A percentile compares a stretch with the other conserved stretches of the same genome.
These are phyloP conservation scores for Onychorhynchus coronatus DNA, from an alignment of 2,113 vertebrate species.

Conservation along the genomic window DNA sequence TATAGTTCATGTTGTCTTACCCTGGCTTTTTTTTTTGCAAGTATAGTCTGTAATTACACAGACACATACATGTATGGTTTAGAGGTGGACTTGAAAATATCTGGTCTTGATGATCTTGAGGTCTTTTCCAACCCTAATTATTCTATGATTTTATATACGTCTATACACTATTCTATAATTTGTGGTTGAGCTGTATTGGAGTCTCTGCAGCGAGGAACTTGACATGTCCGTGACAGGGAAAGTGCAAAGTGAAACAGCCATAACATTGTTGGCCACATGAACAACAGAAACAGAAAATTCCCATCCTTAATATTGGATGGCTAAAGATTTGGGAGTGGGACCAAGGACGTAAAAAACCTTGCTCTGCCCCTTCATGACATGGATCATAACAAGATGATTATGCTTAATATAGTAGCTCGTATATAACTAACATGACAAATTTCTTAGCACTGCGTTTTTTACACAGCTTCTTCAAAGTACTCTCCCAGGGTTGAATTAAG, in stretches of 20 bases:
- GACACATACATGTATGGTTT: too few relatives aligned
- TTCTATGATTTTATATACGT: neutral
- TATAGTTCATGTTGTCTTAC: neutral
- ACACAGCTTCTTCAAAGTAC: neutral
- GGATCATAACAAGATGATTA: neutral
- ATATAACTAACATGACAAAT: neutral
- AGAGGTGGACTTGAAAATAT: neutral
- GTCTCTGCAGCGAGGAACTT: neutral
- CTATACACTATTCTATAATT: neutral
- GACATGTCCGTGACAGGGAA: neutral
- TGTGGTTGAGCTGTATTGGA: neutral
- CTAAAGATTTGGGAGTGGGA: neutral
- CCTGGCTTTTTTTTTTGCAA: neutral
- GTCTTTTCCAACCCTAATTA: neutral
- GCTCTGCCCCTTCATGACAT: neutral
- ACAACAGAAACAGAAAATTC: neutral
- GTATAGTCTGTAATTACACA: neutral
- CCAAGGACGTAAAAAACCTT: neutral
- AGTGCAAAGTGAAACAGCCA: neutral
- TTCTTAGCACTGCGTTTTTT: neutral
- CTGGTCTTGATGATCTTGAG: neutral
- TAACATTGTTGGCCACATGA: neutral
- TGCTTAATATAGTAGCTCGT: neutral
- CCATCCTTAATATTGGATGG: neutral
- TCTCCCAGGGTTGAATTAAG: neutral